A percentile compares a stretch with the other conserved stretches of the same genome.
phyloP scores from a whole-genome alignment of 2,888 invertebrate species.

The Leptopilina drosophilae region DNA sequence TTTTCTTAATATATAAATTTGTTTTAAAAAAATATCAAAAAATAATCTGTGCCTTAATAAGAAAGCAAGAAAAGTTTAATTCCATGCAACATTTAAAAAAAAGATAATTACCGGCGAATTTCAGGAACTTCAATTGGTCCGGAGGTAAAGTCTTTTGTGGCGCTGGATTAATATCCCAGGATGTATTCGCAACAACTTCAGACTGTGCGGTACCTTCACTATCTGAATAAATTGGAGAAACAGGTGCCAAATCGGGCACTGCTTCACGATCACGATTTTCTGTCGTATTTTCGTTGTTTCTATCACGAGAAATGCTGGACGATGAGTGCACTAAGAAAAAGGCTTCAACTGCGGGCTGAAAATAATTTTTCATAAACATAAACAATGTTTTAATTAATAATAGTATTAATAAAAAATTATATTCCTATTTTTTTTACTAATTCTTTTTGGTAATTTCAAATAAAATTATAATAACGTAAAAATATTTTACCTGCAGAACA shows the following conservation, averaged over 20 bases:
- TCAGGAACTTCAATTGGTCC: conserved; percentile 88
- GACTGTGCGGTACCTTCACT: conserved; percentile 67
- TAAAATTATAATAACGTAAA: not conserved
- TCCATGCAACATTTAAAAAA: not conserved
- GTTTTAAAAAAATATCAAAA: conserved; percentile 12
- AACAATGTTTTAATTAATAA: no score
- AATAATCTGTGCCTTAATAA: not conserved
- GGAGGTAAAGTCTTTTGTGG: conserved; percentile 76
- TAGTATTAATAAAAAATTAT: no score
- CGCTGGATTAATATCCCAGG: conserved; percentile 69
- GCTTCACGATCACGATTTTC: conserved; percentile 71
- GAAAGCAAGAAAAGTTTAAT: not conserved
- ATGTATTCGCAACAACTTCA: conserved; percentile 59
- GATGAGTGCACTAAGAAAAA: conserved; percentile 93
- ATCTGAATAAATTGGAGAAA: conserved; percentile 72
- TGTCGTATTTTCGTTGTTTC: conserved; percentile 62
- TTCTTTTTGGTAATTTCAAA: not conserved
- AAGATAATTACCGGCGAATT: conserved; percentile 83
- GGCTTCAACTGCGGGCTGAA: conserved; percentile 89
- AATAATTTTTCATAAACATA: not conserved
- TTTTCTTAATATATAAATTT: conserved; percentile 2
- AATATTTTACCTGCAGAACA: conserved; percentile 82
- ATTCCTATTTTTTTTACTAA: not conserved
- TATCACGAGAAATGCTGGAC: conserved; percentile 75
- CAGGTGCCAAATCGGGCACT: conserved; percentile 73